Evolutionary conservation across 2,113 vertebrate genomes (phyloP).

Genomic region (Periophthalmus modestus): DNA sequence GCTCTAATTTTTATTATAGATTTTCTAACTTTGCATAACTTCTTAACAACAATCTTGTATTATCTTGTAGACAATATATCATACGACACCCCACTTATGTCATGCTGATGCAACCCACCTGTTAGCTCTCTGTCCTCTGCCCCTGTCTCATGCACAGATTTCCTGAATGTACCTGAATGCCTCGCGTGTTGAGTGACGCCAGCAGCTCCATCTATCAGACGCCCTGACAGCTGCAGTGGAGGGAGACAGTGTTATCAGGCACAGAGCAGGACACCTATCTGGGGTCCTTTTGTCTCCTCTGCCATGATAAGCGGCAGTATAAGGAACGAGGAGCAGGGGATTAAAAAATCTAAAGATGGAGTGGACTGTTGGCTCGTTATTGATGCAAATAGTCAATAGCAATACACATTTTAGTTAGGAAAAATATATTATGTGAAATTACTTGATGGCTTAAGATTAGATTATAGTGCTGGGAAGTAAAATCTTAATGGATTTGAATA

Average conservation of each 20-base stretch:
- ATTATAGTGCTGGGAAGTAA: no score
- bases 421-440: not conserved
- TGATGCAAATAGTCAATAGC: not conserved
- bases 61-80: not conserved
- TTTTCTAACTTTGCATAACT: not conserved
- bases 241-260: conserved; percentile 51
- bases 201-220: conserved; percentile 37
- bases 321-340: conserved; percentile 19
- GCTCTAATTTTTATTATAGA: no score
- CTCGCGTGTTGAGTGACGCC: not conserved
- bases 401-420: not conserved
- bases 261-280: conserved; percentile 57
- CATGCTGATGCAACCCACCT: not conserved
- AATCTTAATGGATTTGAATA: no score
- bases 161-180: conserved; percentile 65
- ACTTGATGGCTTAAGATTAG: no score
- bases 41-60: not conserved
- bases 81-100: not conserved
- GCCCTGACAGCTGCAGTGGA: conserved; percentile 29
- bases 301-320: conserved; percentile 38
- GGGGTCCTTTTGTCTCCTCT: conserved; percentile 51
- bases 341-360: conserved; percentile 16
- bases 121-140: not conserved
- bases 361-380: not conserved
- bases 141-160: not conserved